Evolutionary conservation across 2,888 invertebrate species (phyloP), one percentile per base, ranked within the genome.

Genomic region (Dendrolimus houi): DNA sequence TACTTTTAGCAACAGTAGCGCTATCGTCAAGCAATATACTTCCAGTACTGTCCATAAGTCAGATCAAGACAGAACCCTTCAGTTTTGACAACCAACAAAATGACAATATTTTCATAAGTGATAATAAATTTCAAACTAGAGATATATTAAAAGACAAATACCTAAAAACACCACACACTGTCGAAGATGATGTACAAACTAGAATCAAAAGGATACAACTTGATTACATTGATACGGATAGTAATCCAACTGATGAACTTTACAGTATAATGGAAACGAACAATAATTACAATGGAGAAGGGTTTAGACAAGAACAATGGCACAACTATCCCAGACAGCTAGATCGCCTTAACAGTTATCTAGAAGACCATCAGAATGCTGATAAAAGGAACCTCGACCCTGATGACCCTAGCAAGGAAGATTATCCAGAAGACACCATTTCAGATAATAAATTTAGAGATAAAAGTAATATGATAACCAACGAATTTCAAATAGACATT

Each of bases 271-370:
- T 75, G 52, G 72, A 67, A 58, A 75, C 76, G 60, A 71, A 77
- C 53, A 72, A 79, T 41, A 75, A 75, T 61, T 77, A 80, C 56
- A 77, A 81, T 58, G 80, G 79, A 1, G 77, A 87, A 60, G 85
- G 84, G n/a, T 83, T 77, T 60, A 71, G 83, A 53, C 79, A 83
- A 78, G 81, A 87, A 64, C 85, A 85, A 68, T 86, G 86, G 87
- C 87, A 84, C 59, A 85, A 87, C 66, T 88, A 88, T 62, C 87
- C 88, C 1, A 75, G 86, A 57, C 87, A 85, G 60, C 66, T 87
- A 55, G 85, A 87, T 65, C 83, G 86, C 55, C 87, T 87, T 52
- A 82, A 86, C 67, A 69, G 71, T 55, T 73, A 74, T 57, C 60
- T 75, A 1, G 72, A 71, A 53, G 68, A 74, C 52, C 64, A 71